Percentiles rank a stretch among this genome's conserved stretches.
Evolutionary conservation across 2,113 vertebrate species (phyloP).

Genomic region (Salminus brasiliensis): DNA sequence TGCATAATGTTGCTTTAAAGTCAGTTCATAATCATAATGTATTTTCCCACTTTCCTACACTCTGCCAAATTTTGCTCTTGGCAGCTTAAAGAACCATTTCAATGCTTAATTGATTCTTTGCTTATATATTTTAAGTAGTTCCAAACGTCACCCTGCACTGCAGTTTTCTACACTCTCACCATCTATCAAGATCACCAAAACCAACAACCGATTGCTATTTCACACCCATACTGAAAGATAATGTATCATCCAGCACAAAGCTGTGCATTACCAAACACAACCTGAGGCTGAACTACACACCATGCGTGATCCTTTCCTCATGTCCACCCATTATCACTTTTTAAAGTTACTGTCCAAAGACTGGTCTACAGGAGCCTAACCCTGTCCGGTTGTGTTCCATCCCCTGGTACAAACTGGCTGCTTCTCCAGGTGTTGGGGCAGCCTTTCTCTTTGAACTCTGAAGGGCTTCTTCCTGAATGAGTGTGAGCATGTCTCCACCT

Average conservation of each 20-base stretch:
- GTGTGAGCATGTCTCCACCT: conserved; percentile 66
- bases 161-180: no score
- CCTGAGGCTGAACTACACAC: background rate
- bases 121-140: no score
- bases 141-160: no score
- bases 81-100: no score
- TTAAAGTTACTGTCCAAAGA: conserved; percentile 19
- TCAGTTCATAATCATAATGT: no score
- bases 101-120: no score
- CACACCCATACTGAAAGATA: background rate
- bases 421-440: conserved; percentile 69
- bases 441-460: conserved; percentile 71
- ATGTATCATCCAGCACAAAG: background rate
- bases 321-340: background rate
- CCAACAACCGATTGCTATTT: background rate
- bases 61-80: no score
- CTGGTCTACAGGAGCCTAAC: conserved; percentile 39
- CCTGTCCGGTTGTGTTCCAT: conserved; percentile 21
- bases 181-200: no score
- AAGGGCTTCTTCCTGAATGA: conserved; percentile 62
- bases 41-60: no score
- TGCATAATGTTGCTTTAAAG: no score
- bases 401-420: conserved; percentile 54
- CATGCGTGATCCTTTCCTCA: background rate
- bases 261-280: background rate